Conservation (phyloP, 53 echinoderm and acorn worm genomes). For the Apostichopus leukothele region DNA sequence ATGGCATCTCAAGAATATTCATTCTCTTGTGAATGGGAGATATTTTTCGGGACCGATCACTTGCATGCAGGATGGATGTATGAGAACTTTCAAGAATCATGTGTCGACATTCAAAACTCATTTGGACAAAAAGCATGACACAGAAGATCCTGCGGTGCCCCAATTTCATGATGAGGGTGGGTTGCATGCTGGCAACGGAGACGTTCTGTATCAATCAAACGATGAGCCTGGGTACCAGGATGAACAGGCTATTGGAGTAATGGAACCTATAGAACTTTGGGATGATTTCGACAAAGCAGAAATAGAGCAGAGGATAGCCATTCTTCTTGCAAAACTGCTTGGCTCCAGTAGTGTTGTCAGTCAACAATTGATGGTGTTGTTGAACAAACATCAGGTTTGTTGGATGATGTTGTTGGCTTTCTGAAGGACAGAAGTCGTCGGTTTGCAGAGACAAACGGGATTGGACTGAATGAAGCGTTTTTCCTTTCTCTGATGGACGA, state of each 20-base stretch:
- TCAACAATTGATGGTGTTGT: conserved; percentile 50
- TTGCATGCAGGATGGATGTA: neutral
- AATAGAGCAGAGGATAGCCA: conserved; percentile 48
- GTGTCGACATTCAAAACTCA: neutral
- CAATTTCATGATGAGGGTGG: conserved; percentile 4
- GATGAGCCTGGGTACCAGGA: neutral
- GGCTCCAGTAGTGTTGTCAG: conserved; percentile 56
- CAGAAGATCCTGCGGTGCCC: neutral
- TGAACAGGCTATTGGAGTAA: conserved; percentile 19
- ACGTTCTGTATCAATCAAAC: neutral
- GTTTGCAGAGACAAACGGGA: conserved; percentile 42
- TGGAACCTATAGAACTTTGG: conserved; percentile 48
- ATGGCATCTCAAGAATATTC: conserved; percentile 6
- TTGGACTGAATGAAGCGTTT: neutral
- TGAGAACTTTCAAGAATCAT: neutral
- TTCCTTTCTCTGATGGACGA: conserved; percentile 10
- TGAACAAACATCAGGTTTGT: conserved; percentile 5
- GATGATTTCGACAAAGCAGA: conserved; percentile 53
- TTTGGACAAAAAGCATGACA: neutral
- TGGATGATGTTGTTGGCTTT: conserved; percentile 48
- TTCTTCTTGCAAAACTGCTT: conserved; percentile 41
- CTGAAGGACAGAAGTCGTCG: conserved; percentile 20
- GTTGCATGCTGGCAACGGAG: neutral
- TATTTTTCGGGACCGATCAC: neutral
- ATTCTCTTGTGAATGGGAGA: neutral